Percentiles rank a stretch among this genome's conserved stretches.
Conservation (phyloP, 2,797 vertebrate species). For the Scolopax bukidnonensis region DNA sequence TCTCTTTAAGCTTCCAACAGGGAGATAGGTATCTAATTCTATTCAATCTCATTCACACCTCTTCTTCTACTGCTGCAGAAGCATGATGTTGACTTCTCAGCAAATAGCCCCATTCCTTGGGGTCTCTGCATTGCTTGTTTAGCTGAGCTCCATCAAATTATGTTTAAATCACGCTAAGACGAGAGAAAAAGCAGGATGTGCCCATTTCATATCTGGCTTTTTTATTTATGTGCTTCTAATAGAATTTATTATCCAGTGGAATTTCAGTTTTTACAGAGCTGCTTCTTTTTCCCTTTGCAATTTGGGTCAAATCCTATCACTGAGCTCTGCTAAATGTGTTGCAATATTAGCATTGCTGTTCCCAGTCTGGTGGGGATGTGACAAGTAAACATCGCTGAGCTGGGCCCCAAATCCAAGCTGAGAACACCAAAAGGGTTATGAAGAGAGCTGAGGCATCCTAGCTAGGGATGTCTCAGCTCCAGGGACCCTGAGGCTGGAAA, state of each 20-base stretch:
- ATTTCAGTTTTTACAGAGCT: constrained; percentile 8
- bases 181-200: background rate
- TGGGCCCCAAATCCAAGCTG: background rate
- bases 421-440: background rate
- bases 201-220: background rate
- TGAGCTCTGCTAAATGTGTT: background rate
- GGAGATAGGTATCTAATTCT: constrained; percentile 43
- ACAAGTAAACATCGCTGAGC: background rate
- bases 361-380: background rate
- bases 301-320: constrained; percentile 31
- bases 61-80: background rate
- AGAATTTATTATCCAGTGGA: background rate
- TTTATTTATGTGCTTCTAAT: constrained; percentile 26
- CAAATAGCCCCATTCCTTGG: background rate
- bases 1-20: constrained; percentile 39
- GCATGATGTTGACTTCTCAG: background rate
- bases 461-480: background rate
- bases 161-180: background rate
- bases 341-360: background rate
- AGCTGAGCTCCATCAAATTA: background rate
- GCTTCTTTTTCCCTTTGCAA: background rate
- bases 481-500: background rate
- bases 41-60: constrained; percentile 21
- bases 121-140: constrained; percentile 33
- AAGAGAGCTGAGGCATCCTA: background rate